Base-by-base conservation (phyloP, 2,797 vertebrate genomes). In the Pteronotus mesoamericanus region DNA sequence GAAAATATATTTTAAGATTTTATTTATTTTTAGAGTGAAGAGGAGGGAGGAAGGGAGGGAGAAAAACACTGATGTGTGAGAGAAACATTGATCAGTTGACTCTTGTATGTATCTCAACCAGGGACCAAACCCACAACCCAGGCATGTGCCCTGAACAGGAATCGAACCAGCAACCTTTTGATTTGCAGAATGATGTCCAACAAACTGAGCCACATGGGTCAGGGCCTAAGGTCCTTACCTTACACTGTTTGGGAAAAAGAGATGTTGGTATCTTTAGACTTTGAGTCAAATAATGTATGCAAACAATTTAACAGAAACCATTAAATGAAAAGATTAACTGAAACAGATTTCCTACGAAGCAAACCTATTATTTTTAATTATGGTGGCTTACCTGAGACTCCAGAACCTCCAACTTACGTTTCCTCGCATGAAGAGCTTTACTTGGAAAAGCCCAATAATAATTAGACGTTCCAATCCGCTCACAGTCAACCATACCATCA, bases 401-500 rank as follows among this genome's bases (percentile, higher is more conserved):
- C 95, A 99, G 90, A 71, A 99, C 98, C 91, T 99, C 99, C 97
- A 99, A 96, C 97, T 99, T 99, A 90, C 97, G 98, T 92, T 99
- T 99, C 87, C 99, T 99, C 84, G 98, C 95, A 16, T 99, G 98
- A 93, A 99, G 98, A 94, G 99, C 99, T 98, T 99, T 99, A 98
- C 99, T 99, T 94, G 99, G 99, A 97, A 99, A 99, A 93, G 99
- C 99, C 99, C 99, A 99, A 97, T 99, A 99, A 97, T 99, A 99
- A 99, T 99, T 99, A 37, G 99, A 99, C 2, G 99, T 99, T 64
- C 99, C 99, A 57, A 99, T 99, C 97, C 99, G 98, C 95, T 99
- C 99, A 29, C 98, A 99, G 98, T 99, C 99, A 96, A 99, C 99
- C 99, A 99, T 99, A 91, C 99, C 99, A 97, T 99, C 99, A 82